Conservation (phyloP, 2,888 invertebrate species). For the Phasia obesa region DNA sequence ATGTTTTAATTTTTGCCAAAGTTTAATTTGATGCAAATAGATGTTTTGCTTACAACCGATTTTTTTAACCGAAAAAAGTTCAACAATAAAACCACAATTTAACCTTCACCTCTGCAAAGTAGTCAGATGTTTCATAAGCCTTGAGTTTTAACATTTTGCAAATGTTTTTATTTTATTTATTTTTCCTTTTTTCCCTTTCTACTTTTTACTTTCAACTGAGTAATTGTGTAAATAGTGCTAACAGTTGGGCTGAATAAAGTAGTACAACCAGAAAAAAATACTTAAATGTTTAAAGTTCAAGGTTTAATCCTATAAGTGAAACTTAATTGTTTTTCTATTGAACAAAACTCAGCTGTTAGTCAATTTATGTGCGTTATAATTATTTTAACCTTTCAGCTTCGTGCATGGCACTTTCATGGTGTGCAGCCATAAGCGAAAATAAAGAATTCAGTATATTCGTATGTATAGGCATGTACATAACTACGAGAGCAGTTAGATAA, state of each 20-base stretch:
- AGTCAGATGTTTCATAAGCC: constrained; percentile 35
- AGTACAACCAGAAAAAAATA: constrained; percentile 15
- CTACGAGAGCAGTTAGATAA: too few relatives aligned
- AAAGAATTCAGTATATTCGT: too few relatives aligned
- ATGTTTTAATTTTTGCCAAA: not conserved
- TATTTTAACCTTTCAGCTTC: too few relatives aligned
- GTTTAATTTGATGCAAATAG: constrained; percentile 17
- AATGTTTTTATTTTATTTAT: constrained; percentile 20
- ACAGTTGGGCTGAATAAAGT: constrained; percentile 14
- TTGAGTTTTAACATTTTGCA: constrained; percentile 49
- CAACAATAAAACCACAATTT: constrained; percentile 43
- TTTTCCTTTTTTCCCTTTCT: too few relatives aligned
- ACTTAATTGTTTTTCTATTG: not conserved
- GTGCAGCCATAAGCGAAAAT: not conserved
- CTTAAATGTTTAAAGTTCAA: constrained; percentile 6
- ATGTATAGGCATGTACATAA: too few relatives aligned
- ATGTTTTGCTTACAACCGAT: not conserved
- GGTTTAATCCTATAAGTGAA: not conserved
- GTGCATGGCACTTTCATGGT: not conserved
- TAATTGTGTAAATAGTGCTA: constrained; percentile 24
- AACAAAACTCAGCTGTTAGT: not conserved
- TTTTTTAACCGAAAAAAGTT: constrained; percentile 6
- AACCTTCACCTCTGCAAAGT: constrained; percentile 62
- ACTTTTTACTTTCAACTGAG: constrained; percentile 4
- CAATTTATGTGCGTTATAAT: too few relatives aligned